A percentile compares a stretch with the other conserved stretches of the same genome.
phyloP scores from a whole-genome alignment of 2,888 invertebrate species.

The Acrobasis consociella region DNA sequence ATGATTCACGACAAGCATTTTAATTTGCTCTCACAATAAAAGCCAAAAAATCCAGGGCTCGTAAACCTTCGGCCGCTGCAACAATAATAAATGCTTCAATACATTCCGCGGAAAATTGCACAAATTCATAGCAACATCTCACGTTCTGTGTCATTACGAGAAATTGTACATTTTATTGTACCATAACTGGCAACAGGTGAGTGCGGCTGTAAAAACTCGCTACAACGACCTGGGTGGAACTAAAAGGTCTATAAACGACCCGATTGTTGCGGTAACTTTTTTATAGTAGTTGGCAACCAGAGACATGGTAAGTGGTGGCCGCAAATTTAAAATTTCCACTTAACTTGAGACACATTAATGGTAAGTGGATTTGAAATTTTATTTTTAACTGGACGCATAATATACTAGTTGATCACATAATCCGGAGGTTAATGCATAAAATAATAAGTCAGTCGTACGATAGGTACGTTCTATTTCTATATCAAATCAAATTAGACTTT shows the following conservation, averaged over 20 bases:
- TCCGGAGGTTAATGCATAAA: no score
- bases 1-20: neutral
- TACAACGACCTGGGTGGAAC: slow-evolving; percentile 25
- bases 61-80: slow-evolving; percentile 18
- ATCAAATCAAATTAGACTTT: no score
- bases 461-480: no score
- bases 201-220: slow-evolving; percentile 48
- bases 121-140: slow-evolving; percentile 53
- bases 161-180: slow-evolving; percentile 65
- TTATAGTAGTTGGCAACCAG: neutral
- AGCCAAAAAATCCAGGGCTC: slow-evolving; percentile 8
- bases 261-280: slow-evolving; percentile 2
- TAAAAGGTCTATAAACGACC: slow-evolving; percentile 13
- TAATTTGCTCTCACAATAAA: neutral
- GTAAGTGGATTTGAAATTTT: no score
- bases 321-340: no score
- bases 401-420: no score
- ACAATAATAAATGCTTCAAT: slow-evolving; percentile 20
- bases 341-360: no score
- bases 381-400: no score
- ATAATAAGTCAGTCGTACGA: no score
- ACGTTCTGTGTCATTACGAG: slow-evolving; percentile 53
- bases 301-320: no score
- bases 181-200: slow-evolving; percentile 73
- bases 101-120: neutral